Base-by-base conservation (phyloP, 2,888 invertebrate genomes). In the Marronus borbonicus region DNA sequence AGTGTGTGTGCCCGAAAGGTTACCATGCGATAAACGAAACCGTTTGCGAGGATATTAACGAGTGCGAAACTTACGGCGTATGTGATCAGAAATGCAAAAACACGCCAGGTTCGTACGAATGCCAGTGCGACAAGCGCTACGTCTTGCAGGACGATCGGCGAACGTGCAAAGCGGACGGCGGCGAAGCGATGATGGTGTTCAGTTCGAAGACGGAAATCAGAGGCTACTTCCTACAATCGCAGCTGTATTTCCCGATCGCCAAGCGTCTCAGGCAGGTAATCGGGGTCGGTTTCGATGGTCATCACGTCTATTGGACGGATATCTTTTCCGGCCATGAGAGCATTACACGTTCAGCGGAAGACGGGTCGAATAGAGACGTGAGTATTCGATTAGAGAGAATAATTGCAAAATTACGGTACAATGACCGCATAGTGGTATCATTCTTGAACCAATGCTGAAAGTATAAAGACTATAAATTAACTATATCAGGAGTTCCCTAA, bases 231-330 rank as follows among this genome's bases (percentile, higher is more conserved):
- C 84, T 96, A 10, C 88, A 90, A 55, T 91, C 92, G 0, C 88
- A 91, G 60, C 82, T 90, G 1, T 89, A 91, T 87, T 85, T 89
- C 86, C 70, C 89, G 76, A 86, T 93, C 1, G 90, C 90, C 0
- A 87, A 85, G 49, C 89, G 91, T 80, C 85, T 92, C 36, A 90
- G 90, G 58, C 91, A 92, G 80, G 92, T 91, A 0, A 91, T 93
- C 5, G 95, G 94, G 0, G 92, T 97, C 0, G 90, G 93, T 0
- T 93, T 90, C 82, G 95, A 96, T 84, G 94, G 93, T 0, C 89
- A 89, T 2, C 89, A 92, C 81, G 87, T 96, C 39, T 96, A 95
- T 86, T 97, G 96, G 96, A 94, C 95, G 3, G 94, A 95, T 83
- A 91, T 93, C 0, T 90, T 92, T 1, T 87, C 91, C 3, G 93